Evolutionary conservation across 2,113 vertebrate species (phyloP), one percentile per base, ranked within the genome.

Genomic region (Diadophis punctatus): DNA sequence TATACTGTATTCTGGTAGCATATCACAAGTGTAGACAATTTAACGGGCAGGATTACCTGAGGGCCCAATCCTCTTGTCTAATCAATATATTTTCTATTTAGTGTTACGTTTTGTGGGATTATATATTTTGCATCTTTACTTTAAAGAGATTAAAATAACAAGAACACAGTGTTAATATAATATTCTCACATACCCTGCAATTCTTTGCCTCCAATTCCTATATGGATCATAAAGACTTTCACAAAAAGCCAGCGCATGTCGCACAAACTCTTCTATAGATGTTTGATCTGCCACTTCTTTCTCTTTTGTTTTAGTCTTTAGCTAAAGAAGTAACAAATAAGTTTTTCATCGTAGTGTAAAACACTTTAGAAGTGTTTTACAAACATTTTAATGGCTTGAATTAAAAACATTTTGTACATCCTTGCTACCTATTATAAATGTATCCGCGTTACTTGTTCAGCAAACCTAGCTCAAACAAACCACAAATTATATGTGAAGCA

Each of bases 191-290:
- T 98, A 99, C 99, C 99, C 98, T 94, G 98, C 98, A 94, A 98
- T 97, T 94, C 96, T 97, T 90, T 99, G 98, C 95, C 99, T 99
- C 99, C 99, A 99, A 95, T 99, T 99, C 95, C 97, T 98, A 96
- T 99, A 99, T 0, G 99, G 99, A 96, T 99, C 99, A 0, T 99
- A 99, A 39, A 99, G 98, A 96, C 98, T 99, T 98, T 99, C 99
- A 91, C 99, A 99, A 97, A 99, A 99, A 63, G 98, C 98, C 97
- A 99, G 93, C 0, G 99, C 98, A 23, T 99, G 99, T 56, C 98
- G 98, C 85, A 99, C 99, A 97, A 99, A 99, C 96, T 99, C 99
- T 97, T 99, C 99, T 5, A 99, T 98, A 48, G 98, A 97, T 1
- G 98, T 98, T 96, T 99, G 98, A 97, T 99, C 99, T 3, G 95